Evolutionary conservation across 2,113 vertebrate species (phyloP), one percentile per base, ranked within the genome.

Genomic region (Oceanodroma tethys): DNA sequence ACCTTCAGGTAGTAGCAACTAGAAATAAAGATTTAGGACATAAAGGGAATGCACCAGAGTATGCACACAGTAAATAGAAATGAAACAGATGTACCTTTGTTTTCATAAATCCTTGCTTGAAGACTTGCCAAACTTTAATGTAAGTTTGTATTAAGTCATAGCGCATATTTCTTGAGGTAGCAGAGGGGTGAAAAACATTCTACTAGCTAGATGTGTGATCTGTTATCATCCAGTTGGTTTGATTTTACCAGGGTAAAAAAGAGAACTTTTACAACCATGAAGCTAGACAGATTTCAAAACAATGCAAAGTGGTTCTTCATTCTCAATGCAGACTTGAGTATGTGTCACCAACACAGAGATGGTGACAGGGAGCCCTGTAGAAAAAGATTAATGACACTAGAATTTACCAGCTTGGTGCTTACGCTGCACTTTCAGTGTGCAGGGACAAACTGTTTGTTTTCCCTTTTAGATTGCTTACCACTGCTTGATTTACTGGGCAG

Each of bases 331-430:
- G 90, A 81, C 91, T 82, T 96, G 91, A 65, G 43, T 62, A 52
- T 84, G 34, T 93, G 88, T 97, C 88, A 48, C 86, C 48, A 83
- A 81, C 81, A 67, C 29, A 84, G 67, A 92, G 81, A 96, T 3
- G 11, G 89, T 97, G 97, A 97, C 95, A 97, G 71, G 60, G 75
- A 93, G 48, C 59, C 42, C 88, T 95, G 81, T 55, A 96, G 94
- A 94, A 92, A 96, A 97, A 98, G 97, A 98, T 97, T 97, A 97
- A 98, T 96, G 96, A 96, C 50, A 86, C 36, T 66, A 86, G 78
- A 96, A 97, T 95, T 86, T 38, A 74, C 93, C 95, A 97, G 68
- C 82, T 62, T 95, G 74, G 63, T 97, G 97, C 97, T 98, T 97
- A 96, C 94, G 48, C 45, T 88, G 91, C 74, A 80, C 94, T 98